Conservation (phyloP, 2,888 invertebrate species). For the Parnassius smintheus region DNA sequence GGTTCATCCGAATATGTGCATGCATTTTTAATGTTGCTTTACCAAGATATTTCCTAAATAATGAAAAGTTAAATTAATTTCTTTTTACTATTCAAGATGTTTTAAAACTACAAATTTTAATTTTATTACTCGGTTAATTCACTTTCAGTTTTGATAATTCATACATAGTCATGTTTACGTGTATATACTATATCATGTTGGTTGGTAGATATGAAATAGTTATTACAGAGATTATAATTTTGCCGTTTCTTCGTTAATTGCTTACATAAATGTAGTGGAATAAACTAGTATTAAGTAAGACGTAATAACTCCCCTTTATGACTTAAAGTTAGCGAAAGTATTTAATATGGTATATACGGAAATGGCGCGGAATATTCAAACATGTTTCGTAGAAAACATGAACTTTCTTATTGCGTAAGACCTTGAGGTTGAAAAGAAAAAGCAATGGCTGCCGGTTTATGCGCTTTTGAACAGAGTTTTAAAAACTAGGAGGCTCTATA, state of each 20-base stretch:
- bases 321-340: conserved; percentile 13
- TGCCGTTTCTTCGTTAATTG: neutral
- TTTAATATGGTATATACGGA: conserved; percentile 33
- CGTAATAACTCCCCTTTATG: conserved; percentile 6
- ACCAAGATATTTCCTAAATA: too few species aligned
- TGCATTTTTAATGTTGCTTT: neutral
- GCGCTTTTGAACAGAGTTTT: conserved; percentile 8
- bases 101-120: neutral
- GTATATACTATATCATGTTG: too few species aligned
- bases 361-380: conserved; percentile 43
- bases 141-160: neutral
- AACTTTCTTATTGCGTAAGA: conserved; percentile 61
- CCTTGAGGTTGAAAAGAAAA: conserved; percentile 26
- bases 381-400: conserved; percentile 44
- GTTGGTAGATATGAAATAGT: too few species aligned
- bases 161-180: too few species aligned
- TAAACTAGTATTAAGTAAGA: conserved; percentile 1
- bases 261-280: neutral
- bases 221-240: neutral
- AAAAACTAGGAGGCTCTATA: too few species aligned
- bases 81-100: too few species aligned
- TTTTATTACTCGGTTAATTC: neutral
- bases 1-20: conserved; percentile 5
- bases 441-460: conserved; percentile 7
- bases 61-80: too few species aligned